These are phyloP conservation scores for Dasyprocta punctata DNA, from an alignment of 2,113 vertebrate genomes.

Conservation along the genomic window DNA sequence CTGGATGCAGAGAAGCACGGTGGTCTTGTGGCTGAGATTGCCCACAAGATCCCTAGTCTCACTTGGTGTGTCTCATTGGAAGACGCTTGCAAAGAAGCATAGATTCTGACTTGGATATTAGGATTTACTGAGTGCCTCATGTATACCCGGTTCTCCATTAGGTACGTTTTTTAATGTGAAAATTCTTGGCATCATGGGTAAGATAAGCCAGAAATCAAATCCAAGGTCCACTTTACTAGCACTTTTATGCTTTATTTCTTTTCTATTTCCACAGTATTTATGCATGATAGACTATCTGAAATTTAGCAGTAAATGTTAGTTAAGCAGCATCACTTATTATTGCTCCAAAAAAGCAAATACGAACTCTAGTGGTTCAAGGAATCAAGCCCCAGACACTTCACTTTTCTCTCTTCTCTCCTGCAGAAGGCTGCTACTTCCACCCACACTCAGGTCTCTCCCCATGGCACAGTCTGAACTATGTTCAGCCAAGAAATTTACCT, in stretches of 20 bases:
- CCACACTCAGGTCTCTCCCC: neutral
- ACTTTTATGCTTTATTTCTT: neutral
- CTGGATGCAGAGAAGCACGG: neutral
- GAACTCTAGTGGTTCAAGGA: neutral
- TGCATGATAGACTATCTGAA: neutral
- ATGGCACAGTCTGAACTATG: neutral
- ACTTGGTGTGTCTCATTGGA: neutral
- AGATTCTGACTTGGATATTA: neutral
- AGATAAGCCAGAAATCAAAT: neutral
- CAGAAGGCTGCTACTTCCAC: neutral
- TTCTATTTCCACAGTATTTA: conserved; percentile 23
- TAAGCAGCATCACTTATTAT: neutral
- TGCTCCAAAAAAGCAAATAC: neutral
- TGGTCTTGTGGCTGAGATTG: neutral
- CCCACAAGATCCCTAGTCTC: neutral
- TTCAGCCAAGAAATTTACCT: neutral
- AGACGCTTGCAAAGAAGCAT: neutral
- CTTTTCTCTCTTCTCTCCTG: neutral
- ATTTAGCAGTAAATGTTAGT: neutral
- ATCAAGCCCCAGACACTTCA: neutral
- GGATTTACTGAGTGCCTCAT: neutral
- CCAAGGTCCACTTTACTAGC: neutral
- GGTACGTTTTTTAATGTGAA: neutral
- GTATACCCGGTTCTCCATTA: neutral
- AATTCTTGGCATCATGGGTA: neutral